Percentiles rank a stretch among this genome's conserved stretches.
These are phyloP conservation scores for Actinernus sp. DNA, from an alignment of 92 coral and sea anemone species.

Conservation along the genomic window DNA sequence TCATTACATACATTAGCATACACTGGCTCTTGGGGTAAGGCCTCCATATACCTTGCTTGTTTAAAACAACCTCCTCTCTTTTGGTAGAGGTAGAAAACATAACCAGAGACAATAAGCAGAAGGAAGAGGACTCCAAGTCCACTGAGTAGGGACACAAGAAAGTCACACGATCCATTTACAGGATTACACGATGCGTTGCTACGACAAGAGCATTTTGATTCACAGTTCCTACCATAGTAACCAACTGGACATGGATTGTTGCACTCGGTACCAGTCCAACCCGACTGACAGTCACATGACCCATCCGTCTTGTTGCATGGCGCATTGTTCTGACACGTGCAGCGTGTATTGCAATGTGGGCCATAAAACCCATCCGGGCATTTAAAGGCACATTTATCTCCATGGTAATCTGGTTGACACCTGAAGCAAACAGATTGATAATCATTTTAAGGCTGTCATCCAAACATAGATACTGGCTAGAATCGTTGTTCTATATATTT, in stretches of 20 bases:
- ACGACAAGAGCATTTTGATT: conserved; percentile 72
- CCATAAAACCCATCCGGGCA: conserved; percentile 80
- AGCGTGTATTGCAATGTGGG: conserved; percentile 70
- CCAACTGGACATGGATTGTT: conserved; percentile 79
- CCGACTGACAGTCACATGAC: conserved; percentile 79
- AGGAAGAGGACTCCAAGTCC: too few relatives aligned
- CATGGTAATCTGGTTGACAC: conserved; percentile 74
- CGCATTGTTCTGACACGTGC: conserved; percentile 86
- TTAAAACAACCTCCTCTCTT: too few relatives aligned
- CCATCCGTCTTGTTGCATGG: conserved; percentile 83
- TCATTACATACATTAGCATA: too few relatives aligned
- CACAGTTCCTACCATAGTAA: conserved; percentile 85
- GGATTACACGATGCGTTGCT: conserved; percentile 78
- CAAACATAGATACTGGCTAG: too few relatives aligned
- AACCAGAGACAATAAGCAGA: too few relatives aligned
- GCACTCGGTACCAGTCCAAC: conserved; percentile 87
- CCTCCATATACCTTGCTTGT: too few relatives aligned
- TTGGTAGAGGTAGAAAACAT: too few relatives aligned
- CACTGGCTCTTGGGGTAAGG: too few relatives aligned
- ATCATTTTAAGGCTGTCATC: too few relatives aligned
- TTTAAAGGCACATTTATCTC: conserved; percentile 55
- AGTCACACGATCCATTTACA: conserved; percentile 71
- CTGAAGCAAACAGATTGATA: too few relatives aligned
- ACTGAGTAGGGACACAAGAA: too few relatives aligned
- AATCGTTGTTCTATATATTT: too few relatives aligned